phyloP scores from a whole-genome alignment of 1,140 invertebrate species.

The Rhynchophorus ferrugineus region DNA sequence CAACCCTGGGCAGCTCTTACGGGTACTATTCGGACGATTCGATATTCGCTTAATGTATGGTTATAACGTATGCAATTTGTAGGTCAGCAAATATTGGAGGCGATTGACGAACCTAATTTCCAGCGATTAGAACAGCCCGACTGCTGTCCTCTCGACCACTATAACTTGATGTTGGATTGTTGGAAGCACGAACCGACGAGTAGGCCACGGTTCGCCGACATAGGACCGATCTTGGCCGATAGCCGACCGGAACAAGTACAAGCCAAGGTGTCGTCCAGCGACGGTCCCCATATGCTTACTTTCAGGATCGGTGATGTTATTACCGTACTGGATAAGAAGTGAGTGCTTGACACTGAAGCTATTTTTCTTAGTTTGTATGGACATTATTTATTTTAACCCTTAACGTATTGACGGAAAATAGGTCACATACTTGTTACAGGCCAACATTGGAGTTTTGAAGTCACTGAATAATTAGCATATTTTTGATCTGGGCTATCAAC shows the following conservation, averaged over 20 bases:
- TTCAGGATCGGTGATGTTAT: slow-evolving; percentile 88
- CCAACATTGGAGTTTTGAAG: too few species aligned
- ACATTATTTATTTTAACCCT: too few species aligned
- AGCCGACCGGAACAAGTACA: slow-evolving; percentile 84
- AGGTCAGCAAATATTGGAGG: slow-evolving; percentile 88
- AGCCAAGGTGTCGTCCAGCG: slow-evolving; percentile 36
- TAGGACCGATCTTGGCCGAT: slow-evolving; percentile 72
- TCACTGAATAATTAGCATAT: too few species aligned
- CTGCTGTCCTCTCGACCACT: slow-evolving; percentile 91
- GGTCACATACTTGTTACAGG: too few species aligned
- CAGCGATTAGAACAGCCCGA: slow-evolving; percentile 86
- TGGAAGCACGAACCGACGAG: slow-evolving; percentile 89
- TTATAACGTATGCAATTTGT: background rate
- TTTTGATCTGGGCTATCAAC: too few species aligned
- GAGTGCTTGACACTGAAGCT: too few species aligned
- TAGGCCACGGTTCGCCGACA: slow-evolving; percentile 84
- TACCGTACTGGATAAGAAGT: slow-evolving; percentile 88
- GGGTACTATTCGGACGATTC: slow-evolving; percentile 43
- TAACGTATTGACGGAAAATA: slow-evolving; percentile 13
- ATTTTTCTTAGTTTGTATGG: too few species aligned
- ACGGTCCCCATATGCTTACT: slow-evolving; percentile 60
- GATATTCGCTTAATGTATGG: background rate
- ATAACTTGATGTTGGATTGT: slow-evolving; percentile 86
- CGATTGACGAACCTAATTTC: slow-evolving; percentile 89
- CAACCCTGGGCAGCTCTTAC: slow-evolving; percentile 95